Evolutionary conservation across 2,888 invertebrate species (phyloP).

Genomic region (Nomada ruficornis): DNA sequence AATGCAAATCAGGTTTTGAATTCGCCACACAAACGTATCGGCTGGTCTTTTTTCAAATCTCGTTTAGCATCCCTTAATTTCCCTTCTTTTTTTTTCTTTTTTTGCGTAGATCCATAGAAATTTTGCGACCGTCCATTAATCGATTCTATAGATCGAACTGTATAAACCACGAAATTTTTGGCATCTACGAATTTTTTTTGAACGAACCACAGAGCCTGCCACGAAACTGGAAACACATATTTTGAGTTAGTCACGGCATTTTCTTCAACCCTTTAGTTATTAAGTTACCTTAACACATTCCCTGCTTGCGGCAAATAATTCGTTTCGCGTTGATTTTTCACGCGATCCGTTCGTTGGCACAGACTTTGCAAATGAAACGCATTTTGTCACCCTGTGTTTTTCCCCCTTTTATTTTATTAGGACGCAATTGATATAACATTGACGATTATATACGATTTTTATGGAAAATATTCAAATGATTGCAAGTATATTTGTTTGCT

Average conservation of each 20-base stretch:
- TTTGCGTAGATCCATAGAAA: background rate
- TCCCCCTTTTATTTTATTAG: background rate
- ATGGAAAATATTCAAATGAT: background rate
- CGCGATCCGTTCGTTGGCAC: background rate
- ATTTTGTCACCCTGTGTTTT: background rate
- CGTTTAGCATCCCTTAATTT: background rate
- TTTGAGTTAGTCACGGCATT: slow-evolving; percentile 78
- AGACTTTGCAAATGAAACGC: background rate
- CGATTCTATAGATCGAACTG: background rate
- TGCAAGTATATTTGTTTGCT: background rate
- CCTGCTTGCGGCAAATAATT: slow-evolving; percentile 52
- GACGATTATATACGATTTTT: background rate
- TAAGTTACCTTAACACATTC: slow-evolving; percentile 35
- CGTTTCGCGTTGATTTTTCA: slow-evolving; percentile 28
- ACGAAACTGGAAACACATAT: slow-evolving; percentile 76
- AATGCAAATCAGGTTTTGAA: slow-evolving; percentile 9
- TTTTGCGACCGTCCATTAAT: background rate
- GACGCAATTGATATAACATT: background rate
- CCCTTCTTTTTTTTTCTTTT: background rate
- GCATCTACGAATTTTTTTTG: slow-evolving; percentile 18
- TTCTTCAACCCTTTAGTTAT: slow-evolving; percentile 31
- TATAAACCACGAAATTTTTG: slow-evolving; percentile 12
- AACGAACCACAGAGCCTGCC: slow-evolving; percentile 63
- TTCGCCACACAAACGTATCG: background rate
- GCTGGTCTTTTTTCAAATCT: background rate